Evolutionary conservation across 53 echinoderm and acorn worm genomes (phyloP), one percentile per base, ranked within the genome.

Genomic region (Crossaster papposus): DNA sequence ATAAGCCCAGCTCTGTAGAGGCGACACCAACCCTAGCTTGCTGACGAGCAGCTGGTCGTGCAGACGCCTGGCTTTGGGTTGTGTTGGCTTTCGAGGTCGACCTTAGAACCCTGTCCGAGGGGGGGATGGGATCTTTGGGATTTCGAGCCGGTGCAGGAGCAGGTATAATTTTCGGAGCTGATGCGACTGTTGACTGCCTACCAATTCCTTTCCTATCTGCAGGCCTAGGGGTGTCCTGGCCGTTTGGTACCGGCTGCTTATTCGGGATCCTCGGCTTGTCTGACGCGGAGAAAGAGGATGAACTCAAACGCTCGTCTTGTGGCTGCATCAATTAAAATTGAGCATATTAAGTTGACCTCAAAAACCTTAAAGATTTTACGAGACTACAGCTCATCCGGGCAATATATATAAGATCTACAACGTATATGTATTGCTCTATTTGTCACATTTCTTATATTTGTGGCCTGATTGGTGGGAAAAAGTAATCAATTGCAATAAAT

Each of bases 101-200:
- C 32, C 85, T 71, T 23, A 85, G 85, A 55, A 85, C 72, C 38
- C 85, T 31, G 54, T 72, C 73, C 0, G 85, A 85, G 32, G 54
- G 51, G 12, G 22, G 53, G 14, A 72, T 17, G 31, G 71, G 11
- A 51, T 29, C 53, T 31, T 70, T 28, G 31, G 65, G 65, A 37
- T 15, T 70, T 50, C 70, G 34, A 35, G 35, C 74, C 15, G 4
- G 22, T 64, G 63, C 62, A 23, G 31, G 26, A 37, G 83, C 13
- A 22, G 71, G 23, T 36, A 13, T 36, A 26, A 34, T 62, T 31
- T 68, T 83, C 6, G n/a, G 50, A 28, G 51, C 30, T 14, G 83
- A 51, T 22, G 36, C 8, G 70, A 1, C 26, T 22, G 29, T 12
- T 31, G 35, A 36, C 33, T 20, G 82, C 28, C 65, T 31, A 2